Conservation (phyloP, 2,113 vertebrate genomes). For the Perccottus glenii region DNA sequence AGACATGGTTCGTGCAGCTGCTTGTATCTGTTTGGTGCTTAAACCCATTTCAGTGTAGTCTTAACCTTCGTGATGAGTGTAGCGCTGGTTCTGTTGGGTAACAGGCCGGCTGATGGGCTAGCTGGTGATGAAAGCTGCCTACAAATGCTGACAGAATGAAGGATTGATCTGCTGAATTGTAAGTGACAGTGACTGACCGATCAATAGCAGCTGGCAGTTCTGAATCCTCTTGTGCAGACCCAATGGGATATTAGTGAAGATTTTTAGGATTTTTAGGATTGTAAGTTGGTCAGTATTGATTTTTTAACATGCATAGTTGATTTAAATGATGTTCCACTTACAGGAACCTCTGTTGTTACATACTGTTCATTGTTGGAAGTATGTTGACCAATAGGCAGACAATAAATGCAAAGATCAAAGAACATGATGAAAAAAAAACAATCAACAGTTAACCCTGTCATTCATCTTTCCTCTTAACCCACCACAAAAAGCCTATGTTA, state of each 20-base stretch:
- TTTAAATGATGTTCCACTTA: no score
- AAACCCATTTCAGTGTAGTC: slow-evolving; percentile 77
- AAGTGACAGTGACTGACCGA: slow-evolving; percentile 55
- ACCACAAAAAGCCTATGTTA: no score
- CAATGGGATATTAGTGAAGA: background rate
- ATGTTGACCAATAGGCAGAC: background rate
- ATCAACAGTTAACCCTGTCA: no score
- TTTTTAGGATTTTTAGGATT: background rate
- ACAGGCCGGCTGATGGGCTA: slow-evolving; percentile 49
- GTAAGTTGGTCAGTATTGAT: background rate
- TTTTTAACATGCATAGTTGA: no score
- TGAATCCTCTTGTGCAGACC: background rate
- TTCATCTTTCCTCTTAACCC: no score
- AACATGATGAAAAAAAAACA: no score
- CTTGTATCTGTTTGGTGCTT: slow-evolving; percentile 62
- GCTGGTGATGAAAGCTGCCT: slow-evolving; percentile 60
- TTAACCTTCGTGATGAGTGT: slow-evolving; percentile 62
- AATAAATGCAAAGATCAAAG: no score
- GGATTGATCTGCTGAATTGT: slow-evolving; percentile 58
- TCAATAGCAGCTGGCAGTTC: slow-evolving; percentile 60
- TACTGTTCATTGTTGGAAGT: background rate
- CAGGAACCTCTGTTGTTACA: no score
- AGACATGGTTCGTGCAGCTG: slow-evolving; percentile 54
- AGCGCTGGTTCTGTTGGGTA: slow-evolving; percentile 48
- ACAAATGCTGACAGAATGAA: slow-evolving; percentile 59